phyloP scores from a whole-genome alignment of 2,888 invertebrate genomes.

The Tenthredo mesomela region DNA sequence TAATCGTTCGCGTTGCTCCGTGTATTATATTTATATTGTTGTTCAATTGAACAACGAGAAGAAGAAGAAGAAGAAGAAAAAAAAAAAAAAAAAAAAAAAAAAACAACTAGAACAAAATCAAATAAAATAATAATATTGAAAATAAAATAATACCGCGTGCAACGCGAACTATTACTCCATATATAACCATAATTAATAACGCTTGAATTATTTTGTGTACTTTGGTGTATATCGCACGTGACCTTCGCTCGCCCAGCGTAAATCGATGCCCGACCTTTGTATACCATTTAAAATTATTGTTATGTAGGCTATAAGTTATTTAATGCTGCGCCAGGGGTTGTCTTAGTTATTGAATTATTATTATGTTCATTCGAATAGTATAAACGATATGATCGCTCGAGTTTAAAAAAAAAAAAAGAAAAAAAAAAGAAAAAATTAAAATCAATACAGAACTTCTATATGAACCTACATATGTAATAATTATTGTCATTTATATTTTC shows the following conservation, averaged over 20 bases:
- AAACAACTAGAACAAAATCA: background rate
- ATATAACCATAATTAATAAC: conserved; percentile 25
- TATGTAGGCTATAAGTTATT: background rate
- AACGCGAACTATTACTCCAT: background rate
- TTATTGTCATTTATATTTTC: background rate
- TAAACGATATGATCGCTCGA: background rate
- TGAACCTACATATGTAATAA: background rate
- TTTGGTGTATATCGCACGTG: conserved; percentile 52
- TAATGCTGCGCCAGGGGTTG: conserved; percentile 7
- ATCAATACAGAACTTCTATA: background rate
- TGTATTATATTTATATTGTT: background rate
- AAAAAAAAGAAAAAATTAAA: background rate
- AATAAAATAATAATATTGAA: background rate
- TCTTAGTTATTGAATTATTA: background rate
- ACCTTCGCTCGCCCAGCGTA: conserved; percentile 49
- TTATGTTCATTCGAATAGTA: background rate
- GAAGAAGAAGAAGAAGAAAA: background rate
- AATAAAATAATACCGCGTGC: conserved; percentile 15
- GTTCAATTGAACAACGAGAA: background rate
- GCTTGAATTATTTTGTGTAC: conserved; percentile 43
- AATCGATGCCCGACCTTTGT: conserved; percentile 23
- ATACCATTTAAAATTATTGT: conserved; percentile 35
- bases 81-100: background rate
- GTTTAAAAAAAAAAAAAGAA: too few species aligned
- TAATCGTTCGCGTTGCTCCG: conserved; percentile 9